These are phyloP conservation scores for Microplitis manilae DNA, from an alignment of 2,888 invertebrate genomes.

Conservation along the genomic window DNA sequence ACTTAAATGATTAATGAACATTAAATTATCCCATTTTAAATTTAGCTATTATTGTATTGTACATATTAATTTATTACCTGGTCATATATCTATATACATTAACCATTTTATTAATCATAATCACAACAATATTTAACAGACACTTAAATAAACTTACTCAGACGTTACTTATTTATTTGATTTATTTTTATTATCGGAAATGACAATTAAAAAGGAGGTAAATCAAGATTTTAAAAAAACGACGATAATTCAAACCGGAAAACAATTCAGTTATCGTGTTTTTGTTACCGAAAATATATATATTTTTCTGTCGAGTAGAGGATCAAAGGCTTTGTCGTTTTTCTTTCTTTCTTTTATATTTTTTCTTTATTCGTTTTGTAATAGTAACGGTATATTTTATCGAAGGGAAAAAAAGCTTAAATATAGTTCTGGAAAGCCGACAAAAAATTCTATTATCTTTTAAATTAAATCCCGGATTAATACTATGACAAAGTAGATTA, in stretches of 20 bases:
- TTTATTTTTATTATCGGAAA: not conserved
- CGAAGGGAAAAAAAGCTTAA: not conserved
- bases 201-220: not conserved
- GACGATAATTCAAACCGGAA: not conserved
- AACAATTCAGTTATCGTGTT: not conserved
- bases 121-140: not conserved
- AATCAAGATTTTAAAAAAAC: not conserved
- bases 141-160: not conserved
- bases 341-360: not conserved
- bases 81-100: not conserved
- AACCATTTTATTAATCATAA: not conserved
- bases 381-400: not conserved
- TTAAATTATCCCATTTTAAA: not conserved
- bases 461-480: not conserved
- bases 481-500: not conserved
- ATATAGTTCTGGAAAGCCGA: not conserved
- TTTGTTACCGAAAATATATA: not conserved
- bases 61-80: not conserved
- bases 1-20: constrained; percentile 9
- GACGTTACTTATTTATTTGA: not conserved
- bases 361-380: not conserved
- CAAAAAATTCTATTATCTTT: not conserved
- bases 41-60: not conserved
- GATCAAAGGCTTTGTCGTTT: not conserved
- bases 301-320: not conserved